These are phyloP conservation scores for Omphaloscelis lunosa DNA, from an alignment of 2,888 invertebrate species.

Conservation along the genomic window DNA sequence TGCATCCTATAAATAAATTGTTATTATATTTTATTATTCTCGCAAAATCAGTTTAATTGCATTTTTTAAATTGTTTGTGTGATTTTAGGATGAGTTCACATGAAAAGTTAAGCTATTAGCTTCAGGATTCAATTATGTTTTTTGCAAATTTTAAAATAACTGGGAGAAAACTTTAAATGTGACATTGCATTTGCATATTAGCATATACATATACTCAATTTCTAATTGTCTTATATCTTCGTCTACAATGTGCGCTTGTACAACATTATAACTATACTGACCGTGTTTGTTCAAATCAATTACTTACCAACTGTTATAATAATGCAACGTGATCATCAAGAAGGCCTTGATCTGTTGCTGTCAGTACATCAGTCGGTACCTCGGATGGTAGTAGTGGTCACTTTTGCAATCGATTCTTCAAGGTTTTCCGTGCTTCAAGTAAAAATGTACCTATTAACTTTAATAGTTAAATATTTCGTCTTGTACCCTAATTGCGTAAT, in stretches of 20 bases:
- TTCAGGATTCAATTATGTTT: neutral
- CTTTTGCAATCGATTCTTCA: constrained; percentile 49
- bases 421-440: constrained; percentile 33
- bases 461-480: neutral
- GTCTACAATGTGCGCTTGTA: neutral
- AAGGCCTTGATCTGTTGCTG: constrained; percentile 43
- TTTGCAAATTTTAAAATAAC: neutral
- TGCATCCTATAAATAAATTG: neutral
- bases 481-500: too few species aligned
- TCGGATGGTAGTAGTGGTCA: constrained; percentile 11
- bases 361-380: constrained; percentile 10
- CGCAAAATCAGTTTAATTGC: neutral
- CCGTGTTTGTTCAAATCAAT: constrained; percentile 20
- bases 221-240: neutral
- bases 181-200: neutral
- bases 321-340: constrained; percentile 51
- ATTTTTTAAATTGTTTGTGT: neutral
- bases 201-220: neutral
- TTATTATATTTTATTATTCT: constrained; percentile 3
- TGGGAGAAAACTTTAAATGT: neutral
- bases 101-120: neutral
- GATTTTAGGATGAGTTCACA: neutral
- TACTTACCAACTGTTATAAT: constrained; percentile 25
- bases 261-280: constrained; percentile 12
- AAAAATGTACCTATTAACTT: neutral